phyloP scores from a whole-genome alignment of 2,888 invertebrate species.

The Chouioia cunea region DNA sequence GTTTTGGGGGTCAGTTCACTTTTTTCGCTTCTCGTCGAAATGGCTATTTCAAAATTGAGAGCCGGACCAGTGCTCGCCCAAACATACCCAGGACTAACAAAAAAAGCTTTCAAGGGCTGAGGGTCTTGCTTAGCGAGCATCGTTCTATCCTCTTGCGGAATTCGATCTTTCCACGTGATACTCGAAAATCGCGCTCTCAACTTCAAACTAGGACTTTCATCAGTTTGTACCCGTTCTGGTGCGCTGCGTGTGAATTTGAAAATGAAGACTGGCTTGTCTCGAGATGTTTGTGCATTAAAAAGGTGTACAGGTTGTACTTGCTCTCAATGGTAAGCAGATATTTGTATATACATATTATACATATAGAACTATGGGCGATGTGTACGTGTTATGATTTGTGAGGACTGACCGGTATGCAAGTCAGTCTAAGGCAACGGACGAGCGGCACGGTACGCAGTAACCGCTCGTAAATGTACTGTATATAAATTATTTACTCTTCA shows the following conservation, averaged over 20 bases:
- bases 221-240: not conserved
- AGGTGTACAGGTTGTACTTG: constrained; percentile 7
- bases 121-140: constrained; percentile 9
- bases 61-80: constrained; percentile 71
- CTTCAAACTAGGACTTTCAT: constrained; percentile 15
- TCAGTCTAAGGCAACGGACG: constrained; percentile 50
- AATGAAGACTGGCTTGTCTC: not conserved
- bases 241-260: constrained; percentile 18
- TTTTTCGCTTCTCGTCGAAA: constrained; percentile 69
- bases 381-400: constrained; percentile 43
- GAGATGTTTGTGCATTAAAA: constrained; percentile 9
- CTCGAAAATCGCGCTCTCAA: not conserved
- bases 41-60: constrained; percentile 83
- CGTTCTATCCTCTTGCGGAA: not conserved
- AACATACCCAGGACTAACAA: constrained; percentile 63
- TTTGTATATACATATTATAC: constrained; percentile 45
- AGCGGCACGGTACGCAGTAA: constrained; percentile 48
- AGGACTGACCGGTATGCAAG: constrained; percentile 50
- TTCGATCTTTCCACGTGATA: not conserved
- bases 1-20: constrained; percentile 76
- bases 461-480: constrained; percentile 46
- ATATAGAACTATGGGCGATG: constrained; percentile 49
- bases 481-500: constrained; percentile 44
- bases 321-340: constrained; percentile 48
- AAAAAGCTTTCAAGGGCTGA: constrained; percentile 45